Evolutionary conservation across 2,888 invertebrate species (phyloP), one percentile per base, ranked within the genome.

Genomic region (Xanthorhoe designata): DNA sequence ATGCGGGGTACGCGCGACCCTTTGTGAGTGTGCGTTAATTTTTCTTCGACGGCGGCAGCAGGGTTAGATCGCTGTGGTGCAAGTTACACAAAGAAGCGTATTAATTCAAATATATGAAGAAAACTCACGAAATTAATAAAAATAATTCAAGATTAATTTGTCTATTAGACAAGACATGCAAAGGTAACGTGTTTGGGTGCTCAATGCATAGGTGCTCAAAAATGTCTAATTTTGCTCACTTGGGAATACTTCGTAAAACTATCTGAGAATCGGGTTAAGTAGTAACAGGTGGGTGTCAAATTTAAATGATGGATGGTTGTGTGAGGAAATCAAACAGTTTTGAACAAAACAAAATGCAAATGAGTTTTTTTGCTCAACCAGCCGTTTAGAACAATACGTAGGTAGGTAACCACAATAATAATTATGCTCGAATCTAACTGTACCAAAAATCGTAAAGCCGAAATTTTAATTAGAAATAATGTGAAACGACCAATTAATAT

Each of bases 1-100:
- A 90, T 88, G 88, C 84, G 88, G 89, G 88, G 85, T 81, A 76
- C 42, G 79, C 68, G 73, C 69, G 86, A 79, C 84, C 84, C 81
- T 79, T 82, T 81, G 78, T 76, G 81, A 78, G 84, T 81, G 83
- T 80, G 85, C 85, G 89, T 86, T 89, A 88, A 91, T 91, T 92
- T 92, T 92, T 92, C 92, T 91, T 91, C 84, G 82, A 75, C 80
- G 79, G 80, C 73, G 75, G 70, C 75, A 78, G 51, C 78, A 82
- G 88, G 87, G 87, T 86, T 81, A 64, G 54, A 66, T 73, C 57
- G 32, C 32, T 68, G 68, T 75, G 77, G 78, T 73, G 56, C 69
- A 80, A 77, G 75, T 75, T 71, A 78, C 51, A 13, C 35, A 24
- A 19, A n/a, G 15, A 29, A 38, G 59, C 59, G 59, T 57, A n/a